Evolutionary conservation across 2,888 invertebrate species (phyloP), one percentile per base, ranked within the genome.

Genomic region (Choreutis nemorana): DNA sequence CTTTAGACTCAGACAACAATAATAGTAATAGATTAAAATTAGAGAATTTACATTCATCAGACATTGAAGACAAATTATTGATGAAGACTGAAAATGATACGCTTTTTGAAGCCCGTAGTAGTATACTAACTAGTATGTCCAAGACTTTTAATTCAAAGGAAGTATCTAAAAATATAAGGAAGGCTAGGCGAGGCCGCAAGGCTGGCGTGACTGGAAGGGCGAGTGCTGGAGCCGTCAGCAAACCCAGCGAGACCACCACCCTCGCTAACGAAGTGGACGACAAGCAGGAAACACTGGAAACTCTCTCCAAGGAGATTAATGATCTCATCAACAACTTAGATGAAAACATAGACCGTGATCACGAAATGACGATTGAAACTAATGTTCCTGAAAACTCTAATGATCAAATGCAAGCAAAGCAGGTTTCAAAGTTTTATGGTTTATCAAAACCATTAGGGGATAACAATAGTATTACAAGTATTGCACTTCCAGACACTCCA

Each of bases 71-170:
- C 55, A 84, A 82, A 67, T 57, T 81, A 51, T 65, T 81, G 59
- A 83, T 82, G 64, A 83, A 82, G 63, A 84, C 83, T 83, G 83
- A 75, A 56, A 64, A 81, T 47, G 79, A 83, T 66, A 77, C 75
- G 50, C 82, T 73, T 63, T 66, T 67, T 49, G 58, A 68, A 50
- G 71, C 68, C 42, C 72, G 77, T 57, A 75, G 67, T 63, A 71
- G 70, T 60, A 80, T 80, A 62, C 59, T 80, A 54, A 73, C 65
- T 54, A 73, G 79, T 55, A 80, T 80, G 80, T 80, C 80, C 33
- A 77, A 67, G 60, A 77, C 75, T 50, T 80, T 80, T 56, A 80
- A 80, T 50, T 72, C 80, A 29, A 75, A 72, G 38, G 68, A 77
- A 35, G 53, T 78, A 37, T 63, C 72, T 11, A 79, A 78, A 44